Base-by-base conservation (phyloP, 2,797 vertebrate genomes). In the Ctenopoma multispine region DNA sequence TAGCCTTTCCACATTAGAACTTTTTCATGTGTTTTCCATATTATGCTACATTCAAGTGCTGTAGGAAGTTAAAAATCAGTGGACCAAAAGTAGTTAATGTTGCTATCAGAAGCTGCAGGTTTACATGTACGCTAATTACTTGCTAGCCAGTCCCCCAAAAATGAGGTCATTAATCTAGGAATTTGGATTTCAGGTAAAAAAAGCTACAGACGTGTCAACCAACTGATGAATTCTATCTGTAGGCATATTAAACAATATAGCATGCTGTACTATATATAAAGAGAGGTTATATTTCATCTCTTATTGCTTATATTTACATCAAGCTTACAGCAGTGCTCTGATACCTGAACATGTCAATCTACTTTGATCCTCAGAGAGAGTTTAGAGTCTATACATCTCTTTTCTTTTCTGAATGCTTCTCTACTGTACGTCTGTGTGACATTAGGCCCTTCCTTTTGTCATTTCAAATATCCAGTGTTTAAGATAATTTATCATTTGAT, bases 391-490 rank as follows among this genome's bases (percentile, higher is more conserved):
- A 62, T 41, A 50, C 10, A 18, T 60, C 47, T 46, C 4, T 7
- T 59, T 48, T 49, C 12, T 13, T 18, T 3, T 23, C 27, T 43
- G 20, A 31, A 53, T 3, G 20, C 29, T 24, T 57, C 44, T 73
- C 21, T 49, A 20, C 50, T 55, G 49, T 58, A 15, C 21, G 5
- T 69, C 31, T 53, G 41, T 63, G 54, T 44, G 67, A 62, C 57
- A 21, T 49, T 49, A 65, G 49, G 49, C 23, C 5, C 51, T 51
- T 4, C 40, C 23, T 29, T 57, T 44, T 65, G n/a, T 24, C 21
- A 7, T 47, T 61, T 66, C 40, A 62, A 57, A 69, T 47, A 76
- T 91, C 89, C 89, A 91, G 90, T 90, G 90, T 91, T 69, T 82
- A 43, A 57, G 63, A 87, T 82, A 1, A 74, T 51, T 76, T 81